These are phyloP conservation scores for Cygnus atratus DNA, from an alignment of 2,113 vertebrate genomes.

Conservation along the genomic window DNA sequence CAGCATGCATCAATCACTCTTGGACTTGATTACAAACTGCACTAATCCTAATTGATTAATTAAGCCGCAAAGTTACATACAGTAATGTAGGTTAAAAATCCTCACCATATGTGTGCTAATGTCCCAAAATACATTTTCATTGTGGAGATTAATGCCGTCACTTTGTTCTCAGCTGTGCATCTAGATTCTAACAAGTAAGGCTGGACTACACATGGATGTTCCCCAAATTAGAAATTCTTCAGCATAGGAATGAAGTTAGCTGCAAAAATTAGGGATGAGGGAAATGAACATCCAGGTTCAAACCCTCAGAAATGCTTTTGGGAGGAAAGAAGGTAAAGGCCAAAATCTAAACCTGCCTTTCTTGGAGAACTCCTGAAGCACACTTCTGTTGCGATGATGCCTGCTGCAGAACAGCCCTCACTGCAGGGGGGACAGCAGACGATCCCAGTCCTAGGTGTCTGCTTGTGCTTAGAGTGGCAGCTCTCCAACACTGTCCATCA, in stretches of 20 bases:
- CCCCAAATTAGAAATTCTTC: not conserved
- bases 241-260: not conserved
- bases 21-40: constrained; percentile 61
- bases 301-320: not conserved
- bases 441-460: not conserved
- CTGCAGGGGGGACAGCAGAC: not conserved
- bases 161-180: not conserved
- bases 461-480: not conserved
- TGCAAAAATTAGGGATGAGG: not conserved
- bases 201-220: not conserved
- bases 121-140: constrained; percentile 42
- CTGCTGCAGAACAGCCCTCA: not conserved
- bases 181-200: not conserved
- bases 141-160: not conserved
- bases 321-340: not conserved
- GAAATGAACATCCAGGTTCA: not conserved
- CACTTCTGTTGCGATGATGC: not conserved
- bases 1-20: constrained; percentile 58
- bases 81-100: constrained; percentile 36
- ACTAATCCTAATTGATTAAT: constrained; percentile 66
- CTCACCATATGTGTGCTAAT: constrained; percentile 17
- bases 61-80: constrained; percentile 43
- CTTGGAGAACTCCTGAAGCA: not conserved
- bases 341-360: not conserved
- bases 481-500: not conserved